A percentile compares a stretch with the other conserved stretches of the same genome.
Conservation (phyloP, 2,888 invertebrate species). For the Crossocerus cetratus region DNA sequence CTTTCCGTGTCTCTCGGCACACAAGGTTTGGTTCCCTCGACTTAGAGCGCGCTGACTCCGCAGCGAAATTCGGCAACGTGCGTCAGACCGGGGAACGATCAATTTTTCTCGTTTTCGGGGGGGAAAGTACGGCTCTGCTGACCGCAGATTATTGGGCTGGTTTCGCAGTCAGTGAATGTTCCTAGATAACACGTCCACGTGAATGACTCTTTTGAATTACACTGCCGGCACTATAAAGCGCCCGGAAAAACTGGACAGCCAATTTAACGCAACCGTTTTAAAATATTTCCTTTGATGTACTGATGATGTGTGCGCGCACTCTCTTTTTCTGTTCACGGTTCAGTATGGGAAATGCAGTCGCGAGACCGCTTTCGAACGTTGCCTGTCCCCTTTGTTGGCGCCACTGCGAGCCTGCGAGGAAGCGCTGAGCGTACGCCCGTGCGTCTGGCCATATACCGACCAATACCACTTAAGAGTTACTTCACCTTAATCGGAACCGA, state of each 20-base stretch:
- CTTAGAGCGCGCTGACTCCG: conserved; percentile 15
- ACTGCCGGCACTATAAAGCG: neutral
- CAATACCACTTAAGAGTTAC: too few relatives aligned
- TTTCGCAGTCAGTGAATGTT: conserved; percentile 1
- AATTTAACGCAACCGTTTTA: neutral
- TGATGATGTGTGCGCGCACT: neutral
- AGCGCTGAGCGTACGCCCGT: too few relatives aligned
- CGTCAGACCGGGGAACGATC: neutral
- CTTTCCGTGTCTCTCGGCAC: too few relatives aligned
- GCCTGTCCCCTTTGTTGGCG: neutral
- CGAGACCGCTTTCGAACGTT: neutral
- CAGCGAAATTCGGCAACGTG: conserved; percentile 10
- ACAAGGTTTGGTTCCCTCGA: conserved; percentile 8
- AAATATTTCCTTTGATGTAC: neutral
- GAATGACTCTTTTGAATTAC: conserved; percentile 2
- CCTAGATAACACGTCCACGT: neutral
- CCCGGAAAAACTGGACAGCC: neutral
- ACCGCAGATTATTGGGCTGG: conserved; percentile 1
- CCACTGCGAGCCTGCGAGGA: too few relatives aligned
- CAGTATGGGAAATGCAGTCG: neutral
- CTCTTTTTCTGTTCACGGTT: conserved; percentile 7
- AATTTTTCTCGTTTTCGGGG: neutral
- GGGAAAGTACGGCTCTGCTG: neutral
- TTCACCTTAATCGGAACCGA: too few relatives aligned
- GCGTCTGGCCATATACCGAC: too few relatives aligned